Conservation (phyloP, 2,113 vertebrate genomes). For the Megaptera novaeangliae region DNA sequence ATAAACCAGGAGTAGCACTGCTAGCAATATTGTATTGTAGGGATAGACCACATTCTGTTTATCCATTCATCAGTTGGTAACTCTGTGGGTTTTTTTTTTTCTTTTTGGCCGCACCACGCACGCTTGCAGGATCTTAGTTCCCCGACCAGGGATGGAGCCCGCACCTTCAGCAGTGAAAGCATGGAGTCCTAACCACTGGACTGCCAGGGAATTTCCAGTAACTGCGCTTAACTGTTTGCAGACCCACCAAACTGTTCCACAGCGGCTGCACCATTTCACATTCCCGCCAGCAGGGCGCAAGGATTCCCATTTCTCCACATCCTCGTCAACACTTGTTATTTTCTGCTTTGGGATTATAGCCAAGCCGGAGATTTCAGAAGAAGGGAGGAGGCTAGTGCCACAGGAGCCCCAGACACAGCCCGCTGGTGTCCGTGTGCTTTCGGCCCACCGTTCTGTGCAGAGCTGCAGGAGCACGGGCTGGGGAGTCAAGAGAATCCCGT, state of each 20-base stretch:
- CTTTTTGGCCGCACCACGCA: neutral
- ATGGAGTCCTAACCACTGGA: neutral
- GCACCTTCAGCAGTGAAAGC: neutral
- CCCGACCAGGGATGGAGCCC: neutral
- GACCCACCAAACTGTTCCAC: neutral
- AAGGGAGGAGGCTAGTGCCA: neutral
- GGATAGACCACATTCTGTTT: neutral
- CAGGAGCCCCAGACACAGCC: neutral
- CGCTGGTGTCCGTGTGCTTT: accelerated
- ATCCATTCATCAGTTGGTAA: neutral
- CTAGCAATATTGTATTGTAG: accelerated
- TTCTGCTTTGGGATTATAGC: accelerated
- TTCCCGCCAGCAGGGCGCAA: neutral
- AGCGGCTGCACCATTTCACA: neutral
- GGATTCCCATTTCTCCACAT: neutral
- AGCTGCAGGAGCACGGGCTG: neutral
- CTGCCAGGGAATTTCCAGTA: neutral
- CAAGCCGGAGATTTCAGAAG: neutral
- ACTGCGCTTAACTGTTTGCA: neutral
- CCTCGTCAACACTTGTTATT: neutral
- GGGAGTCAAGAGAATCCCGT: accelerated
- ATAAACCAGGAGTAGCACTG: neutral
- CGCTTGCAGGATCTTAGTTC: neutral
- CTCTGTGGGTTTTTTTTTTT: neutral
- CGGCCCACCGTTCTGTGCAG: accelerated